A percentile compares a stretch with the other conserved stretches of the same genome.
Evolutionary conservation across 2,113 vertebrate genomes (phyloP).

Genomic region (Onychostoma macrolepis): DNA sequence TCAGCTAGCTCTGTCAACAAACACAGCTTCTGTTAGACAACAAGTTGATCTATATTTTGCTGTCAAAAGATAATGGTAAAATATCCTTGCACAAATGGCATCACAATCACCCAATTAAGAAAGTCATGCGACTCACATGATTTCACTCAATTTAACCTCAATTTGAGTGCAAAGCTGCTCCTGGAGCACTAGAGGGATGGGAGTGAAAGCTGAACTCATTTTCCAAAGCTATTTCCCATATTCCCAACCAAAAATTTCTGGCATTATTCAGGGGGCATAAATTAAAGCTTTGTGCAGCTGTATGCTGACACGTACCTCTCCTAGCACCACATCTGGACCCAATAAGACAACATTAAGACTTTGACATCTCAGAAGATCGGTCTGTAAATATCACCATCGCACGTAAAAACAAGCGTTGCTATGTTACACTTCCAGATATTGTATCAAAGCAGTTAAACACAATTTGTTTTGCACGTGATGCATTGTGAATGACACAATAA

Average conservation of each 20-base stretch:
- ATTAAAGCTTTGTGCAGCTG: constrained; percentile 66
- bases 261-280: constrained; percentile 65
- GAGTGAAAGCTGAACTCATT: constrained; percentile 57
- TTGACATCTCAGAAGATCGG: constrained; percentile 62
- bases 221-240: constrained; percentile 63
- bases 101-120: constrained; percentile 27
- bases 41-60: constrained; percentile 2
- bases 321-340: constrained; percentile 73
- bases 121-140: constrained; percentile 36
- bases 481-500: not conserved
- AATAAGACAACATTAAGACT: constrained; percentile 65
- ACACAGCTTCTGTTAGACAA: not conserved
- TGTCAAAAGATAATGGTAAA: constrained; percentile 27
- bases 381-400: constrained; percentile 60
- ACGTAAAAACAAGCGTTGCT: constrained; percentile 41
- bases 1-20: not conserved
- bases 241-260: constrained; percentile 65
- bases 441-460: not conserved
- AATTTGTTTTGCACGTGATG: not conserved
- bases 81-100: constrained; percentile 1
- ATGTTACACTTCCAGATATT: constrained; percentile 27
- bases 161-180: constrained; percentile 47
- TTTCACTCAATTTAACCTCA: constrained; percentile 22
- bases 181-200: constrained; percentile 43
- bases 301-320: constrained; percentile 65